A percentile compares a stretch with the other conserved stretches of the same genome.
Evolutionary conservation across 2,888 invertebrate species (phyloP).

Genomic region (Pilophorus perplexus): DNA sequence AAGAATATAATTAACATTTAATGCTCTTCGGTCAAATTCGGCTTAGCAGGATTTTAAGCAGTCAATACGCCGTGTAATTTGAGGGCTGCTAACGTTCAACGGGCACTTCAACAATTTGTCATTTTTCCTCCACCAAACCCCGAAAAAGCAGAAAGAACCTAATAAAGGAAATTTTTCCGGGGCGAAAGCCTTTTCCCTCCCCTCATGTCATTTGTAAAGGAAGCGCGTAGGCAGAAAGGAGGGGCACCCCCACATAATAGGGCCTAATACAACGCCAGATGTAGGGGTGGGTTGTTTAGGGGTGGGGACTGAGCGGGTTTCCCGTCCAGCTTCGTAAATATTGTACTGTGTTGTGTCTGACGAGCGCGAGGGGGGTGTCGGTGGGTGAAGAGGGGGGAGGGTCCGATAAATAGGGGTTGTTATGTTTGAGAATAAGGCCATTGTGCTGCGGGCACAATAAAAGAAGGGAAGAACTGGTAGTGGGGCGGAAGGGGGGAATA

Average conservation of each 20-base stretch:
- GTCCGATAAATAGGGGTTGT: conserved; percentile 41
- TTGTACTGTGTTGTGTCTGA: not conserved
- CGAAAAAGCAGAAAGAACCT: too few relatives aligned
- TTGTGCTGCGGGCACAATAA: conserved; percentile 38
- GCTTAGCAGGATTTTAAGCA: too few relatives aligned
- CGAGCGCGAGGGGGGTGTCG: not conserved
- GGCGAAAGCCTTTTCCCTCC: not conserved
- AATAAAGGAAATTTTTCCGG: too few relatives aligned
- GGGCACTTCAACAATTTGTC: too few relatives aligned
- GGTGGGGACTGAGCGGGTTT: not conserved
- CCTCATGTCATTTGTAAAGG: conserved; percentile 25
- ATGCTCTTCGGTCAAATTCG: too few relatives aligned
- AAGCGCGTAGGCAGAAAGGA: conserved; percentile 30
- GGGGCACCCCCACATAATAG: conserved; percentile 32
- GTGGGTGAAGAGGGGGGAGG: not conserved
- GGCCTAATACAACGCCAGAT: conserved; percentile 14
- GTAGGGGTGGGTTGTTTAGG: conserved; percentile 3
- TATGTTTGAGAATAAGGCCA: conserved; percentile 41
- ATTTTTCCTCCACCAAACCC: too few relatives aligned
- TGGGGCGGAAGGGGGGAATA: not conserved
- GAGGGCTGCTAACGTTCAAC: too few relatives aligned
- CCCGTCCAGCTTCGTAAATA: conserved; percentile 25
- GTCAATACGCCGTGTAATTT: too few relatives aligned
- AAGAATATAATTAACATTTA: too few relatives aligned
- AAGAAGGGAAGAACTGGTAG: not conserved